Conservation (phyloP, 2,797 vertebrate species). For the Buceros bicornis region DNA sequence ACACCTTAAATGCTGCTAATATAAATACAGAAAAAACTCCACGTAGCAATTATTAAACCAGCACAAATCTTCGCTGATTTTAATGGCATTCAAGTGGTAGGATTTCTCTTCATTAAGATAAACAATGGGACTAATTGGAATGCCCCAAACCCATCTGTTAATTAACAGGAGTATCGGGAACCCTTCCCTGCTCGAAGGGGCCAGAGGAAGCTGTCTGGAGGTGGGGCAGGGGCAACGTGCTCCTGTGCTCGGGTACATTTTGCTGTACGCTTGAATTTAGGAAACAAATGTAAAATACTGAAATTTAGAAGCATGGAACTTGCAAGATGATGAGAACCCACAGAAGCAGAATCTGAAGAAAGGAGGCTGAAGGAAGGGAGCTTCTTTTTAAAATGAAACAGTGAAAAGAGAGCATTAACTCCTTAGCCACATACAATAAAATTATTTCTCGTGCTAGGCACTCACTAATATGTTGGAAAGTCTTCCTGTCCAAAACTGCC, state of each 20-base stretch:
- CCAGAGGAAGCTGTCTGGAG: conserved; percentile 2
- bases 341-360: background rate
- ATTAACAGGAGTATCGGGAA: background rate
- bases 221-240: background rate
- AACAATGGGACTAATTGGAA: conserved; percentile 48
- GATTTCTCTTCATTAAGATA: background rate
- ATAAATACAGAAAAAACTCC: background rate
- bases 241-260: background rate
- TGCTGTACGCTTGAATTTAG: background rate
- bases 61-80: background rate
- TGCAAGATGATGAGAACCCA: background rate
- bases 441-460: background rate
- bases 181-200: background rate
- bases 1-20: conserved; percentile 45
- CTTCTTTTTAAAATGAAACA: background rate
- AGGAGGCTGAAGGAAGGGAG: background rate
- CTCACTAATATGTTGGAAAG: background rate
- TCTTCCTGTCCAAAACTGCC: background rate
- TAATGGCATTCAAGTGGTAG: background rate
- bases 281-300: background rate
- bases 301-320: background rate
- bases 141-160: background rate
- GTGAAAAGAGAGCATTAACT: background rate
- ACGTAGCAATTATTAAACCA: conserved; percentile 4
- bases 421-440: background rate